Evolutionary conservation across 2,113 vertebrate genomes (phyloP).

Genomic region (Seriola dumerili): DNA sequence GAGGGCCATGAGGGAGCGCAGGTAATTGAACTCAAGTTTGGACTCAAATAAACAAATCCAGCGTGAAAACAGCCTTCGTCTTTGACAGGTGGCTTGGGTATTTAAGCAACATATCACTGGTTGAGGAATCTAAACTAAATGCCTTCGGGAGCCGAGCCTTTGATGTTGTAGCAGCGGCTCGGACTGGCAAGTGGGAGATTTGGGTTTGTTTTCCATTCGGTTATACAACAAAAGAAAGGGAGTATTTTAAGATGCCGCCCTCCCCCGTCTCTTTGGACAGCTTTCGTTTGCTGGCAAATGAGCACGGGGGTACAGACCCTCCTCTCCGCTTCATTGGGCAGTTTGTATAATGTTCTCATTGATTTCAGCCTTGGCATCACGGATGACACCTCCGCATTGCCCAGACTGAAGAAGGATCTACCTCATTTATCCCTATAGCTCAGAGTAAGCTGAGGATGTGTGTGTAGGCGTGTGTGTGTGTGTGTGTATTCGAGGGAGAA

Average conservation of each 20-base stretch:
- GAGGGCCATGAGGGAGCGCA: background rate
- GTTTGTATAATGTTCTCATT: constrained; percentile 56
- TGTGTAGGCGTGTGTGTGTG: constrained; percentile 25
- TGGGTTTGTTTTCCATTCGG: constrained; percentile 31
- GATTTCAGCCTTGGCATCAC: constrained; percentile 65
- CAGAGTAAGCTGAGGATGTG: constrained; percentile 24
- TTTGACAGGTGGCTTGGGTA: constrained; percentile 45
- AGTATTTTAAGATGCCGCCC: constrained; percentile 57
- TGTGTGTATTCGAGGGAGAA: background rate
- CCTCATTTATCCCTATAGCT: constrained; percentile 65
- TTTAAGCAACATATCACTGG: background rate
- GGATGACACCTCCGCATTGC: constrained; percentile 63
- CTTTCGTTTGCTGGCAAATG: constrained; percentile 48
- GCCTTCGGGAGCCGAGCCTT: constrained; percentile 25
- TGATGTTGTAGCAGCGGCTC: constrained; percentile 37
- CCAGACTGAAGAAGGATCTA: constrained; percentile 59
- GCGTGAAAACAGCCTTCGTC: background rate
- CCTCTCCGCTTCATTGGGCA: constrained; percentile 48
- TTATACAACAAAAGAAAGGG: constrained; percentile 46
- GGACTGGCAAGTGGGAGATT: constrained; percentile 34
- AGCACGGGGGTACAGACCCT: constrained; percentile 40
- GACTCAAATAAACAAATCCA: constrained; percentile 8
- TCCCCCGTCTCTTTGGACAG: constrained; percentile 44
- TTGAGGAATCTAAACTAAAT: background rate
- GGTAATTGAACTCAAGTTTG: background rate